These are phyloP conservation scores for Amphibalanus amphitrite DNA, from an alignment of 1,140 invertebrate genomes.

Conservation along the genomic window DNA sequence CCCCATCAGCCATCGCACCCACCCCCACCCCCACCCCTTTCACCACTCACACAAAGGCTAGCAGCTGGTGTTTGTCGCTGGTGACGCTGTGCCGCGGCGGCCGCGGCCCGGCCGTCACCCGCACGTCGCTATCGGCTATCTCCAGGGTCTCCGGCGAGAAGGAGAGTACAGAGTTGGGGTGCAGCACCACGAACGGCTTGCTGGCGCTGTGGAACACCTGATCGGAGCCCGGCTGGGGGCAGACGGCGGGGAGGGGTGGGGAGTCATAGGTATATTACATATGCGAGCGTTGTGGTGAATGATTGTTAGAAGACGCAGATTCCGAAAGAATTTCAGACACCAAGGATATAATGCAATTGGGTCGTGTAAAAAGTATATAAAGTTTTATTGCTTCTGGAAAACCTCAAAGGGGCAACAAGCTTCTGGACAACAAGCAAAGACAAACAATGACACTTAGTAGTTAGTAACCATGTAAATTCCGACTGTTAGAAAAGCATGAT, in stretches of 20 bases:
- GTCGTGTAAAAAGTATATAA: too few relatives aligned
- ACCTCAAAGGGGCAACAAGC: too few relatives aligned
- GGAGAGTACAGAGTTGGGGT: slow-evolving; percentile 77
- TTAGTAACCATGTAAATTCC: too few relatives aligned
- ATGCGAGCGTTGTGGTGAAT: too few relatives aligned
- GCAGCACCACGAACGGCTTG: slow-evolving; percentile 76
- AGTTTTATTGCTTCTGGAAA: too few relatives aligned
- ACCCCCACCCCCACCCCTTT: background rate
- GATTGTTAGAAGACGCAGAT: too few relatives aligned
- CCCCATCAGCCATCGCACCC: background rate
- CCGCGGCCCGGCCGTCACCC: slow-evolving; percentile 30
- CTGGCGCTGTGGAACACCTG: slow-evolving; percentile 74
- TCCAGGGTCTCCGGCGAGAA: slow-evolving; percentile 60
- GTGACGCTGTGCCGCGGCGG: slow-evolving; percentile 34
- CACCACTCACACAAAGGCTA: slow-evolving; percentile 57
- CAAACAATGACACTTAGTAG: too few relatives aligned
- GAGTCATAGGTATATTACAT: too few relatives aligned
- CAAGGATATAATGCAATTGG: too few relatives aligned
- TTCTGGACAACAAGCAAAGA: too few relatives aligned
- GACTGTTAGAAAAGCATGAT: too few relatives aligned
- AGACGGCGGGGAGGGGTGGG: background rate
- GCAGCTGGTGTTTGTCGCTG: slow-evolving; percentile 67
- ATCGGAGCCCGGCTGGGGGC: slow-evolving; percentile 48
- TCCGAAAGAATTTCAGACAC: too few relatives aligned
- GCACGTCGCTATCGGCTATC: slow-evolving; percentile 53